These are phyloP conservation scores for Antheraea pernyi DNA, from an alignment of 1,140 invertebrate genomes.

Conservation along the genomic window DNA sequence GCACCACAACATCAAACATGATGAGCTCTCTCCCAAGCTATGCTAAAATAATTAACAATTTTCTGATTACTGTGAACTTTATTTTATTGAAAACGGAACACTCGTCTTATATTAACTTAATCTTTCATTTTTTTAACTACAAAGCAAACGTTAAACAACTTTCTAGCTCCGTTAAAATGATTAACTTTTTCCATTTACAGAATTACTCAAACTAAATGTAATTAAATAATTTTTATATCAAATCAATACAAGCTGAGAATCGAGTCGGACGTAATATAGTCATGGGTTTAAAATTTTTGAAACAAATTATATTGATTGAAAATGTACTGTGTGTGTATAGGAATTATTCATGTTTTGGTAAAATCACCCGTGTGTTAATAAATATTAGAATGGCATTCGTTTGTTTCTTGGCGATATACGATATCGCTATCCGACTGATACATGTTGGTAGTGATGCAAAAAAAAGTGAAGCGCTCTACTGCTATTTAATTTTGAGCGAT, in stretches of 20 bases:
- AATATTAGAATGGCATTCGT: neutral
- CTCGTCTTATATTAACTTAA: neutral
- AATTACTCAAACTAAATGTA: neutral
- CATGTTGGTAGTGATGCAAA: neutral
- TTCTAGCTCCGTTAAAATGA: neutral
- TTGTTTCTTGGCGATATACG: slow-evolving; percentile 1
- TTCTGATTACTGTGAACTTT: slow-evolving; percentile 32
- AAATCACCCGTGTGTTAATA: neutral
- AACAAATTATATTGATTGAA: neutral
- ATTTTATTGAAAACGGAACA: neutral
- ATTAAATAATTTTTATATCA: neutral
- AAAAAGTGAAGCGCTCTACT: slow-evolving; percentile 9
- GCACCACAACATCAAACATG: slow-evolving; percentile 24
- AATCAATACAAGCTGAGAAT: neutral
- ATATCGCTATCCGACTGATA: neutral
- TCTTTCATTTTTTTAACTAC: neutral
- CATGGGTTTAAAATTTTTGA: neutral
- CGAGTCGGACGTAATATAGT: neutral
- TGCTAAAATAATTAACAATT: slow-evolving; percentile 49
- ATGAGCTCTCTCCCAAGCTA: slow-evolving; percentile 34
- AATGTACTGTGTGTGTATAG: slow-evolving; percentile 16
- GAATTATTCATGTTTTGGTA: slow-evolving; percentile 15
- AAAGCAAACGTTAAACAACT: neutral
- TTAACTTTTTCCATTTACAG: neutral
- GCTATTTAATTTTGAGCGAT: slow-evolving; percentile 10